Conservation (phyloP, 2,888 invertebrate genomes). For the Autographa gamma region DNA sequence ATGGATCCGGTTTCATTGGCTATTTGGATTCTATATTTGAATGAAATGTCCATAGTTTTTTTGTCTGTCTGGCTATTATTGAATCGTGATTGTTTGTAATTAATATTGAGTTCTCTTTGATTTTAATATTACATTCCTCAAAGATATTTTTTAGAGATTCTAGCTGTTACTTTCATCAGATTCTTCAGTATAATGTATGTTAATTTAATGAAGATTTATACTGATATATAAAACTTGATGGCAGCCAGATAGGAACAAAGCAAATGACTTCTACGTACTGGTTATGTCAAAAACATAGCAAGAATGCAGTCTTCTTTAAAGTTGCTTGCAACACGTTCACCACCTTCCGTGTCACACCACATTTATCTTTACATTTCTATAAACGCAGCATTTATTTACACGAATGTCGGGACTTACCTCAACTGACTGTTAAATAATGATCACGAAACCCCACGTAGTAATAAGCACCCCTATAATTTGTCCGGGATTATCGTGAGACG, state of each 20-base stretch:
- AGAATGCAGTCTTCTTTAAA: background rate
- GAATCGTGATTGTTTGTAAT: slow-evolving; percentile 7
- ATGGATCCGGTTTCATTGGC: slow-evolving; percentile 65
- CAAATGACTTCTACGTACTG: background rate
- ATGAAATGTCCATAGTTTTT: slow-evolving; percentile 38
- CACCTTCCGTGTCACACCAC: slow-evolving; percentile 1
- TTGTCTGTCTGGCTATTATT: slow-evolving; percentile 27
- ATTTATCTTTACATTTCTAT: slow-evolving; percentile 56
- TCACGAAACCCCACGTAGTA: slow-evolving; percentile 73
- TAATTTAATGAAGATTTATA: too few relatives aligned
- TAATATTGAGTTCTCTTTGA: background rate
- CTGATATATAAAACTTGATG: too few relatives aligned
- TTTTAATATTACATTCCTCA: too few relatives aligned
- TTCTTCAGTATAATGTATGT: too few relatives aligned
- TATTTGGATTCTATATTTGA: slow-evolving; percentile 57
- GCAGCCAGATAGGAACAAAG: too few relatives aligned
- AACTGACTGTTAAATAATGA: slow-evolving; percentile 83
- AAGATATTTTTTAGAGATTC: too few relatives aligned
- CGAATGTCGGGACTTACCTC: slow-evolving; percentile 62
- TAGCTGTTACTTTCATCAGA: too few relatives aligned
- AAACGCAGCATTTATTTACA: slow-evolving; percentile 55
- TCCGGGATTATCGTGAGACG: slow-evolving; percentile 86
- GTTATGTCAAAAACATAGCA: background rate
- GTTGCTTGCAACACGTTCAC: background rate
- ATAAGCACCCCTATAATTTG: slow-evolving; percentile 86